Conservation (phyloP, 2,888 invertebrate species). For the Drosophila fulvimacula region DNA sequence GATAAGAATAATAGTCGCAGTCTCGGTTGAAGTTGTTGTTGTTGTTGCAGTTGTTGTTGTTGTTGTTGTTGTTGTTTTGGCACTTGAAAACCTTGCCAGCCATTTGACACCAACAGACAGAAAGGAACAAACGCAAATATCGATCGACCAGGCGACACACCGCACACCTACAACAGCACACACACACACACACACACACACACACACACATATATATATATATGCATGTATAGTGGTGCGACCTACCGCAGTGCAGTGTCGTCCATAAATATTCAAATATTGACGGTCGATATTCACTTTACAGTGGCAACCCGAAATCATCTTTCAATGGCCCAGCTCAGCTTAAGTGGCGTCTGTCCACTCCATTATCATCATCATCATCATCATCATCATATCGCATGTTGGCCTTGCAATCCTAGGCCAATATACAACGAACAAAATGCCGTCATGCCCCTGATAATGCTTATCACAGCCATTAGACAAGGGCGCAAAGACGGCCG, state of each 20-base stretch:
- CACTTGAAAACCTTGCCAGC: constrained; percentile 60
- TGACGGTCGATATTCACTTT: constrained; percentile 49
- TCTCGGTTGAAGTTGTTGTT: constrained; percentile 1
- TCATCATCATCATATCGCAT: constrained; percentile 24
- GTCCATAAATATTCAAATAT: constrained; percentile 69
- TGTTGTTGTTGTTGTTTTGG: constrained; percentile 31
- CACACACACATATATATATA: not conserved
- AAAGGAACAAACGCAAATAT: constrained; percentile 28
- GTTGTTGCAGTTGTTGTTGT: constrained; percentile 2
- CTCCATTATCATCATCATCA: constrained; percentile 34
- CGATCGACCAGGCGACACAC: constrained; percentile 64
- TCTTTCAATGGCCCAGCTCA: constrained; percentile 38
- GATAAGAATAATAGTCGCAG: constrained; percentile 64
- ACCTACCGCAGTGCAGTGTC: constrained; percentile 64
- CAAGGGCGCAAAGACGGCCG: not conserved
- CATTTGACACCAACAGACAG: constrained; percentile 68
- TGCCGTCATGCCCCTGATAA: constrained; percentile 42
- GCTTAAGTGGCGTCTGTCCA: constrained; percentile 64
- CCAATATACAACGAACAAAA: not conserved
- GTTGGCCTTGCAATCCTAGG: constrained; percentile 19
- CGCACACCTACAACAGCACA: constrained; percentile 58
- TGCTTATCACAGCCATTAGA: constrained; percentile 28
- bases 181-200: constrained; percentile 20
- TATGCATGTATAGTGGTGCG: constrained; percentile 14
- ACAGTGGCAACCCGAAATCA: constrained; percentile 66